phyloP scores from a whole-genome alignment of 2,797 vertebrate species.

The Threskiornis aethiopicus region DNA sequence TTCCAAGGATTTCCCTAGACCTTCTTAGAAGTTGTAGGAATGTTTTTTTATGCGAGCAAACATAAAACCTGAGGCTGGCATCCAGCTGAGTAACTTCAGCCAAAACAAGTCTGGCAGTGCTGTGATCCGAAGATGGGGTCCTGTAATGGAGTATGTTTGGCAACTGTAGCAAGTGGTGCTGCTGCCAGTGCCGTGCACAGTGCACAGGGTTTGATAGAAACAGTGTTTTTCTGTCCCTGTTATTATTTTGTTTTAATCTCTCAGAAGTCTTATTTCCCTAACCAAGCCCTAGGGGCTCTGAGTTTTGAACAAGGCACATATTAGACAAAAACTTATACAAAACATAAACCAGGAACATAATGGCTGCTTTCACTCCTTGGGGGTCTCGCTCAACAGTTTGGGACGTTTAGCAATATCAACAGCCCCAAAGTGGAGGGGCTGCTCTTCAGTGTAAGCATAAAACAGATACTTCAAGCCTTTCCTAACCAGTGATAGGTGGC shows the following conservation, averaged over 20 bases:
- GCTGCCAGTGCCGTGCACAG: not conserved
- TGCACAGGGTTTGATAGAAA: not conserved
- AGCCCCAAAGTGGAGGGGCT: not conserved
- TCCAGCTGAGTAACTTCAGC: constrained; percentile 9
- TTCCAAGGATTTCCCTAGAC: not conserved
- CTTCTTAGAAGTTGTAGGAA: not conserved
- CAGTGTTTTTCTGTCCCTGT: not conserved
- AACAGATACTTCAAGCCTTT: not conserved
- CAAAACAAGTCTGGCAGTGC: constrained; percentile 28
- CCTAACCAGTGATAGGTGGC: not conserved
- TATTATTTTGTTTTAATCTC: not conserved
- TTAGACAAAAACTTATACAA: not conserved
- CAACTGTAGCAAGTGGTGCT: not conserved
- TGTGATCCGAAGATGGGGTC: constrained; percentile 3
- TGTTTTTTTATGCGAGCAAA: not conserved
- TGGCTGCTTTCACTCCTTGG: not conserved
- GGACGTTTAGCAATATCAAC: constrained; percentile 1
- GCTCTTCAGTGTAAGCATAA: not conserved
- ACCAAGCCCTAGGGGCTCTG: not conserved
- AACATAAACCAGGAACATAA: not conserved
- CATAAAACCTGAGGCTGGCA: constrained; percentile 5
- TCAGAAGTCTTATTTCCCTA: not conserved
- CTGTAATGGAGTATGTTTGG: constrained; percentile 1
- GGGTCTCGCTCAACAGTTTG: not conserved
- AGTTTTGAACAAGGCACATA: not conserved